Conservation (phyloP, 2,888 invertebrate genomes). For the Tenthredo scrophulariae region DNA sequence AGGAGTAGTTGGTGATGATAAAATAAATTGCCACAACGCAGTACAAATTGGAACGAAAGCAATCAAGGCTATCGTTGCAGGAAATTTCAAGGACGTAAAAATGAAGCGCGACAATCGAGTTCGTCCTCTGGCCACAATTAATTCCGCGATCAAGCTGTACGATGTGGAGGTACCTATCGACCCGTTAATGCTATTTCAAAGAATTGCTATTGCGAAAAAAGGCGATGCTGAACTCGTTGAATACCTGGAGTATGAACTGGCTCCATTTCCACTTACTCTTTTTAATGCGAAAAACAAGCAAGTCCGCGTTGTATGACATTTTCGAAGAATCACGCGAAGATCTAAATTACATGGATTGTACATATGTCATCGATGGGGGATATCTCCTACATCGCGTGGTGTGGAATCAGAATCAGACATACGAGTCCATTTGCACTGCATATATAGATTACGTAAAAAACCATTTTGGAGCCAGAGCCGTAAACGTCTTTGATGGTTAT, state of each 20-base stretch:
- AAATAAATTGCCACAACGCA: constrained; percentile 59
- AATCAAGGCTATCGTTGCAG: constrained; percentile 61
- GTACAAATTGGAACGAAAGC: constrained; percentile 53
- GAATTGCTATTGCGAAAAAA: constrained; percentile 42
- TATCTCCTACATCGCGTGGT: constrained; percentile 53
- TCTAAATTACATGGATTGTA: background rate
- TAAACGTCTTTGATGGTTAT: constrained; percentile 57
- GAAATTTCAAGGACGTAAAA: constrained; percentile 65
- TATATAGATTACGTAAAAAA: constrained; percentile 53
- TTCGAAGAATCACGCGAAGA: constrained; percentile 39
- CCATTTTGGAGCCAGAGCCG: constrained; percentile 54
- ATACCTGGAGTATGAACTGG: constrained; percentile 55
- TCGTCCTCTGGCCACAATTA: constrained; percentile 60
- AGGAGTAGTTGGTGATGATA: constrained; percentile 59
- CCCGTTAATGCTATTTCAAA: constrained; percentile 53
- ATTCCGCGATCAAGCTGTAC: constrained; percentile 52
- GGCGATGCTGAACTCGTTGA: constrained; percentile 38
- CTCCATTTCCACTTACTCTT: constrained; percentile 55
- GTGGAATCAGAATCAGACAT: constrained; percentile 52
- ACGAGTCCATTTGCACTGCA: constrained; percentile 41
- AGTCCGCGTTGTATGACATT: constrained; percentile 51
- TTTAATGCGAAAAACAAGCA: constrained; percentile 46
- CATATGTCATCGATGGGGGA: constrained; percentile 55
- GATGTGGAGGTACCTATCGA: constrained; percentile 43
- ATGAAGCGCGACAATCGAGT: constrained; percentile 68